Percentiles rank a stretch among this genome's conserved stretches.
phyloP scores from a whole-genome alignment of 2,888 invertebrate species.

The Watsonalla cultraria region DNA sequence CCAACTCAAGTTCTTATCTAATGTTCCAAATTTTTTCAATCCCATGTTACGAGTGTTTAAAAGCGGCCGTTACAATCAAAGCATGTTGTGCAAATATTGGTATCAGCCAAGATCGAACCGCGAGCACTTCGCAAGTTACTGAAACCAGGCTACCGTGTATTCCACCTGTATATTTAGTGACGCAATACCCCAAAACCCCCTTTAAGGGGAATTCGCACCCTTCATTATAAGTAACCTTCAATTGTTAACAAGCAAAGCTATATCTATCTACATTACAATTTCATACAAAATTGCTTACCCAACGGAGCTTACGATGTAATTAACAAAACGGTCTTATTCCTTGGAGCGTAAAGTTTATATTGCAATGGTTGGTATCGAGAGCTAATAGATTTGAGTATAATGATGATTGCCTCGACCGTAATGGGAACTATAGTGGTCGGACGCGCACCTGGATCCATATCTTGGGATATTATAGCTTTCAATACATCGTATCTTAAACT shows the following conservation, averaged over 20 bases:
- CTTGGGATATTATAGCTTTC: neutral
- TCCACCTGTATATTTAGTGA: too few species aligned
- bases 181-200: too few species aligned
- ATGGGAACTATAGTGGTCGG: neutral
- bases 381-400: constrained; percentile 1
- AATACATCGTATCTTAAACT: neutral
- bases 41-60: too few species aligned
- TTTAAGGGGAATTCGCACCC: too few species aligned
- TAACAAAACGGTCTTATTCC: neutral
- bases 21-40: too few species aligned
- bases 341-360: neutral
- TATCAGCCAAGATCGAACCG: too few species aligned
- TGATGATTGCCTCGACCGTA: constrained; percentile 1
- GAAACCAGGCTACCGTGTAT: too few species aligned
- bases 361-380: neutral
- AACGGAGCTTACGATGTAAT: neutral
- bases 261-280: neutral
- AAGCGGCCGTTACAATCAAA: too few species aligned
- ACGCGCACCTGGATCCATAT: neutral
- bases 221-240: neutral
- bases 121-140: too few species aligned
- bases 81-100: too few species aligned
- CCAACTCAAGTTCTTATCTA: too few species aligned
- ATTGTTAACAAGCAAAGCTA: neutral
- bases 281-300: neutral